Base-by-base conservation (phyloP, 2,797 vertebrate species). In the Zalophus californianus region DNA sequence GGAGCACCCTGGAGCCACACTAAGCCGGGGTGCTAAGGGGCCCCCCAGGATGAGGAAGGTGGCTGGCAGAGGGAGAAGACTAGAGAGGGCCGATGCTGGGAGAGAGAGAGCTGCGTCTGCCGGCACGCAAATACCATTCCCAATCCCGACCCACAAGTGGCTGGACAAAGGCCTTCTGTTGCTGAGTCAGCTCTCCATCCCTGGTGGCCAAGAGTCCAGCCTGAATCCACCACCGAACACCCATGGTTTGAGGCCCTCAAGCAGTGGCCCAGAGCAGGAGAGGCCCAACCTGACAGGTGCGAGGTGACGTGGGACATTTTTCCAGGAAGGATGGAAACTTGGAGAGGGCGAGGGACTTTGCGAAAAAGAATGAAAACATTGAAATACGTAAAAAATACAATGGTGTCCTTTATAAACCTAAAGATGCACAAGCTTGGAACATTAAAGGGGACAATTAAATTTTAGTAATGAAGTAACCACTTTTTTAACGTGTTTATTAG, bases 11-110 rank as follows among this genome's bases (percentile, higher is more conserved):
- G 32, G 82, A 52, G 23, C 16, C 80, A 29, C 2, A 0, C 9
- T 10, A 4, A 27, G 14, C 66, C 20, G 21, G 16, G 1, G 0
- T 8, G 50, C 48, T 7, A 35, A 84, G 50, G 25, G 27, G 15
- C 7, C 2, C 0, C 2, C 1, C 0, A 1, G 7, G 8, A 70
- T 2, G 1, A 16, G 50, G 35, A 50, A 77, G 29, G 3, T 41
- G 27, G 5, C 1, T 7, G 15, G n/a, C 12, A 21, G 44, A 54
- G 15, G 48, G 9, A 27, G 38, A 60, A 14, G 50, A 21, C 27
- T 5, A 7, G 50, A 48, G 29, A 58, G 18, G 23, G 52, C 27
- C 52, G 48, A 32, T 2, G 32, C 7, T 41, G 10, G 21, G 13
- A 23, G 1, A 60, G 9, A 3, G 6, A 18, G 41, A 7, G 12